Evolutionary conservation across 2,797 vertebrate genomes (phyloP), one percentile per base, ranked within the genome.

Genomic region (Scarus forsteni): DNA sequence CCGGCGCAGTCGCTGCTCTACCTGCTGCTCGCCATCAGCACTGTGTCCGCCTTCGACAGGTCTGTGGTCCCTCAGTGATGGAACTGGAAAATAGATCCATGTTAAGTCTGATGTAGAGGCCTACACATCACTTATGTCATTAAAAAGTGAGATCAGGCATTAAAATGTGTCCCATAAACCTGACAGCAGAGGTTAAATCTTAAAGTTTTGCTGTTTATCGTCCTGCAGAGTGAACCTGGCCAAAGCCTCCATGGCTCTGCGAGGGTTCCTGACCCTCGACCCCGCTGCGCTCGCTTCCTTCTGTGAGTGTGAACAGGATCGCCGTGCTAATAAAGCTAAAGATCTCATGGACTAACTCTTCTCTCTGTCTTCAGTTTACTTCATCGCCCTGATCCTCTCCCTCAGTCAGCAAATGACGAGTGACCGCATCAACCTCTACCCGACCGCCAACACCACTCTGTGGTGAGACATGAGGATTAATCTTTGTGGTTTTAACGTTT

Each of bases 321-420:
- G 6, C 9, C 36, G 18, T 34, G 53, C 34, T 16, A 14, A 36
- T 19, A 18, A 62, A 73, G 53, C 35, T 16, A 36, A 36, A 18
- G 36, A 10, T 36, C 27, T n/a, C 35, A 44, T 16, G 19, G 19
- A 36, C 7, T 39, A 3, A 1, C 11, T n/a, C 18, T 0, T 59
- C 13, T 81, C 15, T 85, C 8, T 81, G 5, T 83, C 36, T 64
- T 52, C 81, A 98, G 97, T 98, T 83, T 98, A 99, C 68, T 97
- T 98, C 84, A 93, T 95, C 64, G 97, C 97, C 60, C 95, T 99
- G 61, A 93, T 94, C 76, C 92, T 99, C 69, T 96, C 96, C 70
- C 93, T 99, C 86, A 98, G 96, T 88, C 98, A 99, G 83, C 97
- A 99, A 88, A 97, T 97, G 97, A 97, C 96, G 51, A 97, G 96